These are phyloP conservation scores for Leucania comma DNA, from an alignment of 2,888 invertebrate species.

Conservation along the genomic window DNA sequence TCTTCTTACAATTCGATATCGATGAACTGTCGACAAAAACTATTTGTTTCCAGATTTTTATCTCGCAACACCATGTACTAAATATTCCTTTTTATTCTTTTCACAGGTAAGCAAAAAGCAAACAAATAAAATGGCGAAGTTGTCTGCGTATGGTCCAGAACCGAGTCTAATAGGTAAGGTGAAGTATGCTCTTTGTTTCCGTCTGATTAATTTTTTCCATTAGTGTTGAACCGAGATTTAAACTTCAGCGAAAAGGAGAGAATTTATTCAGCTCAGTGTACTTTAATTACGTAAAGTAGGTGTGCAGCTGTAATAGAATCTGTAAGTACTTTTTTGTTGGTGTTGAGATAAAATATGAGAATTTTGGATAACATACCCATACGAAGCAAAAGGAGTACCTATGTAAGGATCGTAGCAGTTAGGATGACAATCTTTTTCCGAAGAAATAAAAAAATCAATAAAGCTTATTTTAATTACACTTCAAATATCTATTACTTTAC, in stretches of 20 bases:
- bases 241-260: background rate
- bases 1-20: background rate
- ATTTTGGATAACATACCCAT: too few species aligned
- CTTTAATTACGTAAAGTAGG: conserved; percentile 5
- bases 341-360: too few species aligned
- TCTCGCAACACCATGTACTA: conserved; percentile 2
- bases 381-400: too few species aligned
- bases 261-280: background rate
- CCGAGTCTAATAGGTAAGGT: conserved; percentile 41
- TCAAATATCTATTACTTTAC: too few species aligned
- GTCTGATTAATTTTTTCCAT: conserved; percentile 33
- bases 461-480: too few species aligned
- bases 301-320: background rate
- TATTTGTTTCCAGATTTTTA: conserved; percentile 11
- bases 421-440: too few species aligned
- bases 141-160: conserved; percentile 10
- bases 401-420: too few species aligned
- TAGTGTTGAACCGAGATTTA: conserved; percentile 11
- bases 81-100: conserved; percentile 57
- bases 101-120: conserved; percentile 76
- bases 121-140: conserved; percentile 24
- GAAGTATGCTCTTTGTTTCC: conserved; percentile 49
- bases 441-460: too few species aligned
- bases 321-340: too few species aligned
- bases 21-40: background rate